Evolutionary conservation across 2,113 vertebrate species (phyloP), one percentile per base, ranked within the genome.

Genomic region (Pachycephala philippinensis): DNA sequence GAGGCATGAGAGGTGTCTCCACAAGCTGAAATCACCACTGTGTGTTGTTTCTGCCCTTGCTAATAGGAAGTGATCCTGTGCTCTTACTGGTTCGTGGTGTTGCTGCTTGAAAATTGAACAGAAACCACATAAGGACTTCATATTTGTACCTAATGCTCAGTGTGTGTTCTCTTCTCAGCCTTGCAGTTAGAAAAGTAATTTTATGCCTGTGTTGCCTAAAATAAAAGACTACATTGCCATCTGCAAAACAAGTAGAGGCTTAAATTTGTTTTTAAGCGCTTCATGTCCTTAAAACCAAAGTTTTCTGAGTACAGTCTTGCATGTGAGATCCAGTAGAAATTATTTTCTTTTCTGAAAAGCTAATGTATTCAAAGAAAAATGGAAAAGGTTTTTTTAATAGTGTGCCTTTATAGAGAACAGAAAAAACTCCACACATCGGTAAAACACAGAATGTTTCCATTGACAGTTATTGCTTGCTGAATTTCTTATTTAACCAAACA

Each of bases 301-400:
- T 52, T 79, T 80, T 21, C 6, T 65, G 74, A 86, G 35, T 66
- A 33, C 7, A 40, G 21, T 86, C 31, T 71, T 75, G 27, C 37
- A 57, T 70, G 18, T 57, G 50, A 78, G 65, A 89, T 75, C 7
- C 12, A 30, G 5, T 84, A 22, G 47, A 81, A 90, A 44, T 79
- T 1, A 30, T 68, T 82, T 94, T 60, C 20, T 60, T 12, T 79
- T 89, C 40, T 89, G 65, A 75, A 60, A 84, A 92, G 60, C 33
- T 35, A 60, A 64, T 53, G 19, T 91, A 94, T 89, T 91, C 31
- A 85, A 89, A 87, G 84, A 75, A 89, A 87, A 89, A n/a, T n/a
- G 6, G 19, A 66, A 21, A 24, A 35, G 8, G 10, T 45, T 88
- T 52, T 95, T 76, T 60, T 9, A 49, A 52, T n/a, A 49, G 19